Base-by-base conservation (phyloP, 2,888 invertebrate genomes). In the Drosophila subquinaria region DNA sequence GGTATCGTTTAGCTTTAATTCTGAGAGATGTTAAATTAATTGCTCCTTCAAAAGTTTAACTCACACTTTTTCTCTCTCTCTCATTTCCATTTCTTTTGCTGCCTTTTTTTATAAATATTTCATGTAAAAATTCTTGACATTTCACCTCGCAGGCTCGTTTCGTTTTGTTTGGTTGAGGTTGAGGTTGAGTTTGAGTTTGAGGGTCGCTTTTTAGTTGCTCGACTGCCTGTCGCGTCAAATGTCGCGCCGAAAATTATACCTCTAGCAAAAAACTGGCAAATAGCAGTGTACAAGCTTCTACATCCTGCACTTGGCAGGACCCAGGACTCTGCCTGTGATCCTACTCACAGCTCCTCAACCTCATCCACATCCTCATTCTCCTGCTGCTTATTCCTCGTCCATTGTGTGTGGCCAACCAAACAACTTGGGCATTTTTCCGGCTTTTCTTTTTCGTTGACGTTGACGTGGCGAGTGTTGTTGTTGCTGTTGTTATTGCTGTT, bases 221-320 rank as follows among this genome's bases (percentile, higher is more conserved):
- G 50, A 45, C 55, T 71, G 59, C 65, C 68, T 80, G 91, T 84
- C 91, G 90, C 91, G 91, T 87, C 92, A 90, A 86, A 81, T 90
- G 91, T 90, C 91, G 91, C 91, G 91, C 89, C 91, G 89, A 87
- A 91, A 91, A 91, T 91, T 91, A 91, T 90, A 92, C 68, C 87
- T 80, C 67, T 71, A 15, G 6, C 6, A 11, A 40, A 56, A 50
- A 63, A 57, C 60, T 75, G 69, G 67, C 85, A 84, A 84, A 82
- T 86, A 68, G 77, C 77, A 59, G 67, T 77, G 77, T 74, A 63
- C 76, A 65, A 69, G 71, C 38, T 36, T 33, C 57, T 6, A 78
- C 63, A 78, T 78, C 68, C 63, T 57, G 66, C 55, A 45, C 17
- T 13, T 48, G 50, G 50, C 48, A 43, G 55, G 5, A 27, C 33